A percentile compares a stretch with the other conserved stretches of the same genome.
Conservation (phyloP, 2,113 vertebrate genomes). For the Perccottus glenii region DNA sequence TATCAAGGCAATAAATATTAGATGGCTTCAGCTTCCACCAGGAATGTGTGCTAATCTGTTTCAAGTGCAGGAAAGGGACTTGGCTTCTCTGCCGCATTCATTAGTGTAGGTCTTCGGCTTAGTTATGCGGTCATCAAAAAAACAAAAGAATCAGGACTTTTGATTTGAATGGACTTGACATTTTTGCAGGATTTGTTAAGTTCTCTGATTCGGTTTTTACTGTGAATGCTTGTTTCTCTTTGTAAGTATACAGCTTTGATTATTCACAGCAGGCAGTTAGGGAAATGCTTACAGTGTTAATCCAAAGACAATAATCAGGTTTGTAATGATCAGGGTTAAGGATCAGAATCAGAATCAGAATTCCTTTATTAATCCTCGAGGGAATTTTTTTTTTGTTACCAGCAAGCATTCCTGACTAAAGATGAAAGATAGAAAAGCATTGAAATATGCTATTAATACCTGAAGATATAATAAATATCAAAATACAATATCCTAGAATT, state of each 20-base stretch:
- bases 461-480: no score
- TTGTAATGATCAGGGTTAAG: not conserved
- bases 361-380: no score
- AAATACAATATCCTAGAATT: no score
- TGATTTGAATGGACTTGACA: not conserved
- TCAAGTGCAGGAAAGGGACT: constrained; percentile 50
- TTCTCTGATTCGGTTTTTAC: not conserved
- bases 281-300: constrained; percentile 1
- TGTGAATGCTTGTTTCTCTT: not conserved
- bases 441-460: no score
- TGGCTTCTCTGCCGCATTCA: constrained; percentile 7
- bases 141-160: not conserved
- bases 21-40: constrained; percentile 57
- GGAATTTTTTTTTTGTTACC: no score
- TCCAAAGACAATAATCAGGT: not conserved
- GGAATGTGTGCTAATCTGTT: constrained; percentile 65
- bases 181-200: not conserved
- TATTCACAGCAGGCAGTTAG: not conserved
- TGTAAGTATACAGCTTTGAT: not conserved
- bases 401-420: no score
- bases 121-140: constrained; percentile 1
- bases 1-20: constrained; percentile 76
- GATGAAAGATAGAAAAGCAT: no score
- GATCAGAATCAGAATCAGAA: no score
- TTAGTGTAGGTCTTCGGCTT: constrained; percentile 30